Percentiles rank a stretch among this genome's conserved stretches.
Conservation (phyloP, 2,113 vertebrate genomes). For the Geococcyx californianus region DNA sequence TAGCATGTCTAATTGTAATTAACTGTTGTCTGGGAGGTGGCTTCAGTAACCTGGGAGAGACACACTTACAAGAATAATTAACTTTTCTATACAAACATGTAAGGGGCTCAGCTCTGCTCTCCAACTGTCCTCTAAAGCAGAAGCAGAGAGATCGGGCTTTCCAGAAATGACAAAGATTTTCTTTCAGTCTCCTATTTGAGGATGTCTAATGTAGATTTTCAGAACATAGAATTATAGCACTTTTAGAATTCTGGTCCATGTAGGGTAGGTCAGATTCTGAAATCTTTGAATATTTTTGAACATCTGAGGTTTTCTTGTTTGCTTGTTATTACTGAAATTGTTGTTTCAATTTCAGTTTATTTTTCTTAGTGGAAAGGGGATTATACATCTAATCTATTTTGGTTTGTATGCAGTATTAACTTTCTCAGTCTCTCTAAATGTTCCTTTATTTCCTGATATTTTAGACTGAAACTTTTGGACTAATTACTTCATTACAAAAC, state of each 20-base stretch:
- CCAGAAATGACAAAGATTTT: neutral
- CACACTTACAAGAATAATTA: neutral
- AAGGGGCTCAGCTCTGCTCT: neutral
- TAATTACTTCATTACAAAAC: neutral
- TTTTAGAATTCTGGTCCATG: neutral
- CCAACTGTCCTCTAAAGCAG: neutral
- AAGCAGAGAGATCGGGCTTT: neutral
- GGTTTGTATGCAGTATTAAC: neutral
- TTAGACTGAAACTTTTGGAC: neutral
- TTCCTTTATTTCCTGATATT: neutral
- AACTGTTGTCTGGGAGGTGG: neutral
- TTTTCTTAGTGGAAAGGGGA: neutral
- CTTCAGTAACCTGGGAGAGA: neutral
- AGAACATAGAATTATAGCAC: neutral
- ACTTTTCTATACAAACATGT: fast-evolving
- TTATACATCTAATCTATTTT: neutral
- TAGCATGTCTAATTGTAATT: neutral
- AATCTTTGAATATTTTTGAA: neutral
- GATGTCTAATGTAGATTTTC: neutral
- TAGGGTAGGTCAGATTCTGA: neutral
- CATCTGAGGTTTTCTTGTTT: neutral
- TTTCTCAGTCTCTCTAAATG: neutral
- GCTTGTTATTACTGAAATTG: neutral
- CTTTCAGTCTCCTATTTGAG: neutral
- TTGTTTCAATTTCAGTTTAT: neutral